Conservation (phyloP, 2,113 vertebrate genomes). For the Saguinus midas region DNA sequence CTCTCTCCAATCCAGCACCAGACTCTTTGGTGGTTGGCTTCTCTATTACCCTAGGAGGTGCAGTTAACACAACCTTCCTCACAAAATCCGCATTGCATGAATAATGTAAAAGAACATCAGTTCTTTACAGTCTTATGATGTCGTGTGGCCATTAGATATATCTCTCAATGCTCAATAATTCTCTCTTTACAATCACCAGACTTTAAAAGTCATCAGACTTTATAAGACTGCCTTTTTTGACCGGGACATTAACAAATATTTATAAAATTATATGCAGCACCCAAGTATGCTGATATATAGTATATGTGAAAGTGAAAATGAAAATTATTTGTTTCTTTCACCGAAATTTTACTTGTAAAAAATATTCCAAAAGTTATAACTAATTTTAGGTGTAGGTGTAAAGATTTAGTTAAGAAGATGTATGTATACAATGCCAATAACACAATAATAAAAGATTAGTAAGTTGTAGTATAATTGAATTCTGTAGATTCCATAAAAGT, state of each 20-base stretch:
- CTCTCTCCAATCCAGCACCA: neutral
- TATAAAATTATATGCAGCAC: neutral
- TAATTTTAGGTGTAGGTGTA: neutral
- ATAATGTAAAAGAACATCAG: neutral
- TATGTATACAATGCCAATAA: slow-evolving; percentile 3
- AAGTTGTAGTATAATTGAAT: neutral
- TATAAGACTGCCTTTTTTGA: neutral
- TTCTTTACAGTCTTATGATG: neutral
- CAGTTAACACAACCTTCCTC: neutral
- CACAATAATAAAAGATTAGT: neutral
- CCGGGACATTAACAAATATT: neutral
- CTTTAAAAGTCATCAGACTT: too few species aligned
- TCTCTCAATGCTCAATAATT: slow-evolving; percentile 83
- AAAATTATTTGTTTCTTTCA: neutral
- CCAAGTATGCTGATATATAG: neutral
- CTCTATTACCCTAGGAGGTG: neutral
- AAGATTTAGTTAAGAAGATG: neutral
- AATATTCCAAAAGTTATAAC: neutral
- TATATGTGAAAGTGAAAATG: neutral
- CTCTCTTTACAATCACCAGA: slow-evolving; percentile 78
- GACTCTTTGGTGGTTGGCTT: neutral
- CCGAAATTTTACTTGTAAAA: neutral
- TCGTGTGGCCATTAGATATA: slow-evolving; percentile 82
- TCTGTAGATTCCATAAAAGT: slow-evolving; percentile 9
- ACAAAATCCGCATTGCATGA: neutral